Evolutionary conservation across 2,888 invertebrate species (phyloP).

Genomic region (Nymphalis polychloros): DNA sequence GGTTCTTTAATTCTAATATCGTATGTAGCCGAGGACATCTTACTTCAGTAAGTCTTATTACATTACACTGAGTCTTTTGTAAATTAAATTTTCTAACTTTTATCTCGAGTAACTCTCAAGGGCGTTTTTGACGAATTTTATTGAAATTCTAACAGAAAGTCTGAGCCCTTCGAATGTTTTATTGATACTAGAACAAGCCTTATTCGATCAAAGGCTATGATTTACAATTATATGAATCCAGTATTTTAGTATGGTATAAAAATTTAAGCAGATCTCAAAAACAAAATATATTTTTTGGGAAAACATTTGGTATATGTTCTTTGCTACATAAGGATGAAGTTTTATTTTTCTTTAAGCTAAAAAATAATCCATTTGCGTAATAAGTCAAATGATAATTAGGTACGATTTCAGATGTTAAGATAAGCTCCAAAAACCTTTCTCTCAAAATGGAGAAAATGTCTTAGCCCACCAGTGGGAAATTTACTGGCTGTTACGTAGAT

Average conservation of each 20-base stretch:
- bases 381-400: too few relatives aligned
- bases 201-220: background rate
- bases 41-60: conserved; percentile 4
- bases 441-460: too few relatives aligned
- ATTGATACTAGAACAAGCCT: background rate
- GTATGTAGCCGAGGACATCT: background rate
- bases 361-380: too few relatives aligned
- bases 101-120: conserved; percentile 5
- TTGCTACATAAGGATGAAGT: too few relatives aligned
- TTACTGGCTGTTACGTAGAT: too few relatives aligned
- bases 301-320: too few relatives aligned
- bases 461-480: too few relatives aligned
- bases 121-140: conserved; percentile 6
- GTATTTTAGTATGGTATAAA: background rate
- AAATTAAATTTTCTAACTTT: conserved; percentile 12
- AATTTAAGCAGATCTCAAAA: too few relatives aligned
- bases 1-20: conserved; percentile 5
- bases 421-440: too few relatives aligned
- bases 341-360: too few relatives aligned
- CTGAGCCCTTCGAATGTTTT: background rate
- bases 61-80: background rate
- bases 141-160: conserved; percentile 4
- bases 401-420: too few relatives aligned
- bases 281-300: too few relatives aligned
- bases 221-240: background rate